phyloP scores from a whole-genome alignment of 2,113 vertebrate species.

The Xiphophorus couchianus region DNA sequence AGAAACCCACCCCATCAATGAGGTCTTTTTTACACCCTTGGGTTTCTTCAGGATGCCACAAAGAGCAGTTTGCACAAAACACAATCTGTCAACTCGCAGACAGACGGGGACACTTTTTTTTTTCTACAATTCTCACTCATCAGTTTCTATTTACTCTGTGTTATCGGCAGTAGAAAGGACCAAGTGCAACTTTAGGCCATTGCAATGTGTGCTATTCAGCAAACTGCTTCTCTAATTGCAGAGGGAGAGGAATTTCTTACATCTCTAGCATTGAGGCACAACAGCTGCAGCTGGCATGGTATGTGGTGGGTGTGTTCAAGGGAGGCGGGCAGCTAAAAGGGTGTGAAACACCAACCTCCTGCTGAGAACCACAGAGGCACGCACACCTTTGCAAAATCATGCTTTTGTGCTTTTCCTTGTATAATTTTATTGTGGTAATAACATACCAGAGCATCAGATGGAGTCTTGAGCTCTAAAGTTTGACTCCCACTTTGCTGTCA shows the following conservation, averaged over 20 bases:
- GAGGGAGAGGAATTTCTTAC: constrained; percentile 65
- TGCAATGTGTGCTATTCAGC: constrained; percentile 74
- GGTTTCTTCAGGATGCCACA: constrained; percentile 66
- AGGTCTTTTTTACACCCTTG: constrained; percentile 62
- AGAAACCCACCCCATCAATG: constrained; percentile 76
- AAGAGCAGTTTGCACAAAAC: constrained; percentile 65
- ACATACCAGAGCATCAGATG: constrained; percentile 1
- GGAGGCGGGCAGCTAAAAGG: constrained; percentile 63
- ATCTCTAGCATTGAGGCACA: constrained; percentile 68
- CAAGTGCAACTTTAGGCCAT: constrained; percentile 72
- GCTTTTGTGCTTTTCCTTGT: constrained; percentile 9
- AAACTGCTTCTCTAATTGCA: constrained; percentile 77
- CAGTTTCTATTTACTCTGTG: constrained; percentile 65
- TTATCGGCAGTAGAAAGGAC: constrained; percentile 55
- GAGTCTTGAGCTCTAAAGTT: constrained; percentile 12
- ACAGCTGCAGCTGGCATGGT: constrained; percentile 78
- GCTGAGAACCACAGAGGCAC: constrained; percentile 50
- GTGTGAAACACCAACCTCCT: constrained; percentile 64
- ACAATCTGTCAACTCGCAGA: constrained; percentile 64
- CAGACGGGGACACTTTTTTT: constrained; percentile 53
- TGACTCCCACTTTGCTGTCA: neutral
- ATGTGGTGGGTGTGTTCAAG: constrained; percentile 66
- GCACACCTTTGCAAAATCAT: constrained; percentile 35
- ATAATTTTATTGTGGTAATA: constrained; percentile 1
- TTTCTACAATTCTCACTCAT: constrained; percentile 48